A percentile compares a stretch with the other conserved stretches of the same genome.
phyloP scores from a whole-genome alignment of 2,113 vertebrate species.

The Hippolais icterina region DNA sequence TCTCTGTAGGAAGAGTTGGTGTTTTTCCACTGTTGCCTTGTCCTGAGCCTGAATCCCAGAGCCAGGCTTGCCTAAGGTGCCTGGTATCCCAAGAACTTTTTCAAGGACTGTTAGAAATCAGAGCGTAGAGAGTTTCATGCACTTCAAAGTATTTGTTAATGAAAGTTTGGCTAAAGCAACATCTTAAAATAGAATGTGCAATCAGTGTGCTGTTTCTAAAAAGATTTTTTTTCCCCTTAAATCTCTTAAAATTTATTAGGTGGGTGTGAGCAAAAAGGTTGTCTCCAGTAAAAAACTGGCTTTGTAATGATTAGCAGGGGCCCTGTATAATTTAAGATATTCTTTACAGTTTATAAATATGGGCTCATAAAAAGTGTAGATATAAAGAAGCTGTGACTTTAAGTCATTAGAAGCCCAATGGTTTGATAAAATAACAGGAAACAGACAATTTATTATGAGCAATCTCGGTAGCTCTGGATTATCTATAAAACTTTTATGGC shows the following conservation, averaged over 20 bases:
- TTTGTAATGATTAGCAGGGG: slow-evolving; percentile 71
- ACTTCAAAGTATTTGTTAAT: slow-evolving; percentile 23
- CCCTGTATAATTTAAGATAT: slow-evolving; percentile 78
- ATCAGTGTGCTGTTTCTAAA: slow-evolving; percentile 1
- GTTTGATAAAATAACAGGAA: slow-evolving; percentile 94
- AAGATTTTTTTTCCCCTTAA: neutral
- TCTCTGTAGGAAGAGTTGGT: neutral
- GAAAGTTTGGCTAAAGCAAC: slow-evolving; percentile 22
- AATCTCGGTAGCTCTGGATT: slow-evolving; percentile 91
- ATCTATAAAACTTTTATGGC: slow-evolving; percentile 99
- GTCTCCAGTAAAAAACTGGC: slow-evolving; percentile 49
- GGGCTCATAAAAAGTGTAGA: slow-evolving; percentile 78
- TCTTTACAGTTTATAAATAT: slow-evolving; percentile 86
- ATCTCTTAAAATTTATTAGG: slow-evolving; percentile 55
- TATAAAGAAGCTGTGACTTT: slow-evolving; percentile 84
- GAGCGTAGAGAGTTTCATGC: neutral
- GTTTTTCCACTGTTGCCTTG: neutral
- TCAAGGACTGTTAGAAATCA: neutral
- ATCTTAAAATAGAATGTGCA: slow-evolving; percentile 35
- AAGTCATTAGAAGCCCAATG: slow-evolving; percentile 87
- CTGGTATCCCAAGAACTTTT: neutral
- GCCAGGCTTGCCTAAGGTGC: neutral
- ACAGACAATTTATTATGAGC: slow-evolving; percentile 97
- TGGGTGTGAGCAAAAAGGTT: slow-evolving; percentile 46
- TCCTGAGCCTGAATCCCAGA: neutral